Percentiles rank a stretch among this genome's conserved stretches.
Conservation (phyloP, 2,888 invertebrate genomes). For the Gasteruption jaculator region DNA sequence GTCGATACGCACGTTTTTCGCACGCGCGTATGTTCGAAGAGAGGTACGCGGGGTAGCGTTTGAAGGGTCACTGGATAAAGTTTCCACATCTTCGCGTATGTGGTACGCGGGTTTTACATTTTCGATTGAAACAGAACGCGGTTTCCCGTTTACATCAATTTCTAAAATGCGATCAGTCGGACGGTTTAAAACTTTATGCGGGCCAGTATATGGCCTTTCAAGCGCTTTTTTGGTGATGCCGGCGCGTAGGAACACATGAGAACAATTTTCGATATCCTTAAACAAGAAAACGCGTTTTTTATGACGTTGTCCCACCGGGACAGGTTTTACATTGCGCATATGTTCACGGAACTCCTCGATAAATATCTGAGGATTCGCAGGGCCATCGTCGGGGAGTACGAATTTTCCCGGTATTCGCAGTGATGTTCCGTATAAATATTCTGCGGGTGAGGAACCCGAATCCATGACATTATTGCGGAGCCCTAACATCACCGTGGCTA, state of each 20-base stretch:
- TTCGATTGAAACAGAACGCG: constrained; percentile 8
- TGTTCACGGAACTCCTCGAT: constrained; percentile 15
- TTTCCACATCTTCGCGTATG: no score
- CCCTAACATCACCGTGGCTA: no score
- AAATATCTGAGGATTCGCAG: constrained; percentile 10
- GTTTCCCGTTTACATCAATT: constrained; percentile 11
- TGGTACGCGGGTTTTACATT: constrained; percentile 16
- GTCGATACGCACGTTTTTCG: no score
- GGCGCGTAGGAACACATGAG: constrained; percentile 21
- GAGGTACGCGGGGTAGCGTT: no score
- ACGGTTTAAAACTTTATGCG: constrained; percentile 19
- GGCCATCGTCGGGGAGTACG: constrained; percentile 5
- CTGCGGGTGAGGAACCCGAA: no score
- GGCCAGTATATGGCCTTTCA: constrained; percentile 25
- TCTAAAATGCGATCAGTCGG: constrained; percentile 12
- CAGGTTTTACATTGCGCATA: constrained; percentile 15
- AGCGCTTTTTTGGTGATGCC: constrained; percentile 15
- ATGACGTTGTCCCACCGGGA: constrained; percentile 17
- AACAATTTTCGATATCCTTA: constrained; percentile 17
- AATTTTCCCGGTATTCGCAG: constrained; percentile 19
- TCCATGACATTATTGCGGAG: no score
- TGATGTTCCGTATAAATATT: constrained; percentile 15
- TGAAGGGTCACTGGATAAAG: no score
- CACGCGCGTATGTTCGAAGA: no score
- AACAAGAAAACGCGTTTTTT: constrained; percentile 12